phyloP scores from a whole-genome alignment of 1,140 invertebrate species.

The Limonius californicus region DNA sequence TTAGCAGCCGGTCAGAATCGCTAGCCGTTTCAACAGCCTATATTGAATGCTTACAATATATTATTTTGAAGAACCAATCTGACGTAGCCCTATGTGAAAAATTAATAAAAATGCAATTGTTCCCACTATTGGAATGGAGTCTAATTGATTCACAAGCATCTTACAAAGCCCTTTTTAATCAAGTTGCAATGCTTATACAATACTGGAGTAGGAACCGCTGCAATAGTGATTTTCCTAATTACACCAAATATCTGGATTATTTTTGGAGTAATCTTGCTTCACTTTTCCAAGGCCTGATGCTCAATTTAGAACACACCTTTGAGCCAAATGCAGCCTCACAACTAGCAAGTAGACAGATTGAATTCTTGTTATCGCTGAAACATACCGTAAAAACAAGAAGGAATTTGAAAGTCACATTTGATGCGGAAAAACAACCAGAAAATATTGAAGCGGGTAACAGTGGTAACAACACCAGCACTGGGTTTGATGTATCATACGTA shows the following conservation, averaged over 20 bases:
- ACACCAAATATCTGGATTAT: constrained; percentile 47
- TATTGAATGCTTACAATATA: constrained; percentile 67
- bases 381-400: constrained; percentile 36
- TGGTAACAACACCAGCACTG: not conserved
- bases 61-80: constrained; percentile 50
- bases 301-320: constrained; percentile 28
- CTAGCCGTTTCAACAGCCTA: constrained; percentile 59
- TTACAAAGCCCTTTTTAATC: constrained; percentile 50
- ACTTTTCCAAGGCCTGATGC: constrained; percentile 45
- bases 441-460: not conserved
- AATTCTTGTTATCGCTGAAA: constrained; percentile 42
- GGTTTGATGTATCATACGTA: constrained; percentile 25
- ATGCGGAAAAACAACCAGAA: not conserved
- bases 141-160: constrained; percentile 44
- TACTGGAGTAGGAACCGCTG: constrained; percentile 55
- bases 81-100: constrained; percentile 46
- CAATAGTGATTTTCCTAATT: constrained; percentile 41
- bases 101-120: constrained; percentile 48
- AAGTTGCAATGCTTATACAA: constrained; percentile 51
- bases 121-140: constrained; percentile 49
- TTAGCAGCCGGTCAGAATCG: constrained; percentile 57
- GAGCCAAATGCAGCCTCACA: constrained; percentile 33
- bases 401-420: constrained; percentile 42
- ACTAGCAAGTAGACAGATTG: constrained; percentile 36
- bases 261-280: constrained; percentile 54